Evolutionary conservation across 2,113 vertebrate genomes (phyloP).

Genomic region (Brachypodius melanocephalos): DNA sequence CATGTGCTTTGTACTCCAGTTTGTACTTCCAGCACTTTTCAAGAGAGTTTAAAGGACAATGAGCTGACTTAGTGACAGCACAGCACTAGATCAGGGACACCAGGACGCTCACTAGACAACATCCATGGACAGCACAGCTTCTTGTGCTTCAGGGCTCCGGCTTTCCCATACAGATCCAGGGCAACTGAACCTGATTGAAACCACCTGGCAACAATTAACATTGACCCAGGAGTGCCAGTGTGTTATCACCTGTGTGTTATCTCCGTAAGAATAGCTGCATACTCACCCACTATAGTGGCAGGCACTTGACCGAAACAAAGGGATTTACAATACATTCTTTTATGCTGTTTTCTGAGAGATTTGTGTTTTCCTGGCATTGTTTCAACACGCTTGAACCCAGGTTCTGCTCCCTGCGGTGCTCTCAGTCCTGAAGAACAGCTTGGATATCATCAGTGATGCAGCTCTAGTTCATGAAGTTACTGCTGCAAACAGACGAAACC

Average conservation of each 20-base stretch:
- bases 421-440: too few species aligned
- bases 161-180: background rate
- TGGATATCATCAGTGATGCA: too few species aligned
- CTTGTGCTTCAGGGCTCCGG: background rate
- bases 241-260: background rate
- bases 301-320: background rate
- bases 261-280: background rate
- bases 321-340: background rate
- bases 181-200: background rate
- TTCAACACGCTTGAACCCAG: background rate
- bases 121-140: background rate
- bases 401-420: background rate
- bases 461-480: too few species aligned
- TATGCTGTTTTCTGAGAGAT: background rate
- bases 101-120: background rate
- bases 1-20: accelerated
- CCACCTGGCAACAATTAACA: background rate
- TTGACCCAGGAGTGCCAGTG: background rate
- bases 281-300: background rate
- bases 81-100: background rate
- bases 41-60: background rate
- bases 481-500: background rate
- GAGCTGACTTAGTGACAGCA: background rate
- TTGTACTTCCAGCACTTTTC: background rate
- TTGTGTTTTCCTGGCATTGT: background rate